These are phyloP conservation scores for Sinhomidia bicolor DNA, from an alignment of 2,888 invertebrate species.

Conservation along the genomic window DNA sequence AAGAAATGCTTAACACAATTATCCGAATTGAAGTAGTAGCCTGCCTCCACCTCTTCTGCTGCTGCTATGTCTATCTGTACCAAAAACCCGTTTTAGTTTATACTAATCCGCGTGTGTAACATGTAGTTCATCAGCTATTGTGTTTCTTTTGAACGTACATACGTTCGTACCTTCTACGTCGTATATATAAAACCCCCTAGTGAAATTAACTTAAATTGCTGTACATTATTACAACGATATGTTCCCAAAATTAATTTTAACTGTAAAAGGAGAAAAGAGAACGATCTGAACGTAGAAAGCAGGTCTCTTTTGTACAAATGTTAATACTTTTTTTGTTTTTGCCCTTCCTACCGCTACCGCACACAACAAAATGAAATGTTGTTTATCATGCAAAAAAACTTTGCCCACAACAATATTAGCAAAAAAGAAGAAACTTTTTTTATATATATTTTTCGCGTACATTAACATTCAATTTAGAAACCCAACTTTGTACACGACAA, in stretches of 20 bases:
- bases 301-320: background rate
- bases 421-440: background rate
- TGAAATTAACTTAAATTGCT: slow-evolving; percentile 32
- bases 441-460: background rate
- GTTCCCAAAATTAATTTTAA: slow-evolving; percentile 5
- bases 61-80: background rate
- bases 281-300: background rate
- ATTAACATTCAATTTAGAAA: slow-evolving; percentile 50
- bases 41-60: no score
- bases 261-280: background rate
- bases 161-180: background rate
- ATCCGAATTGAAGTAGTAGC: background rate
- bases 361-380: background rate
- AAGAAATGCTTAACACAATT: background rate
- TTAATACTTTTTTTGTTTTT: background rate
- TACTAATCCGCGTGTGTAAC: background rate
- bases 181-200: background rate
- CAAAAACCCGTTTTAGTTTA: background rate
- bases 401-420: background rate
- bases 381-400: background rate
- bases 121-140: background rate
- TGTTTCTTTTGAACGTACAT: background rate
- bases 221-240: background rate
- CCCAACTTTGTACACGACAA: background rate
- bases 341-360: background rate